These are phyloP conservation scores for Pammene fasciana DNA, from an alignment of 2,888 invertebrate species.

Conservation along the genomic window DNA sequence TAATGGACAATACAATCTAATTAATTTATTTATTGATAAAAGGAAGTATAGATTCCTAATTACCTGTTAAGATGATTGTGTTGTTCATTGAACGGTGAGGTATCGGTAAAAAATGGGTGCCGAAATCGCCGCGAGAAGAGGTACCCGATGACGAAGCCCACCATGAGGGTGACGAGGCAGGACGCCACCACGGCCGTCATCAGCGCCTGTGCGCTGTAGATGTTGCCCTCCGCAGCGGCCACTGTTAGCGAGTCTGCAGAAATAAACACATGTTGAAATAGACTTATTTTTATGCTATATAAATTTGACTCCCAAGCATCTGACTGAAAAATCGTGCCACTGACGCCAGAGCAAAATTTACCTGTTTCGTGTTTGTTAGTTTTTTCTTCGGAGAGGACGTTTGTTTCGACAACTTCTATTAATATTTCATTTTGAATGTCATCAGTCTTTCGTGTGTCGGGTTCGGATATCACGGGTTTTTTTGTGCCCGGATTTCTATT, in stretches of 20 bases:
- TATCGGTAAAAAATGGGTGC: constrained; percentile 88
- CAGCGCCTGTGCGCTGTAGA: constrained; percentile 91
- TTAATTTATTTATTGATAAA: background rate
- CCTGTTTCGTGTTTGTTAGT: constrained; percentile 79
- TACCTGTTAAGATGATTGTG: constrained; percentile 90
- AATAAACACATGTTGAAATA: too few relatives aligned
- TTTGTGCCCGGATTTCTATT: constrained; percentile 77
- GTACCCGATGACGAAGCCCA: constrained; percentile 93
- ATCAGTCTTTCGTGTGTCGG: constrained; percentile 80
- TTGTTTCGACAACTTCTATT: constrained; percentile 86
- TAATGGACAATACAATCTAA: background rate
- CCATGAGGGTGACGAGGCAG: constrained; percentile 90
- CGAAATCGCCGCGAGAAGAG: constrained; percentile 90
- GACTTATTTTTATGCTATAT: constrained; percentile 41
- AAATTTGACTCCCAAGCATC: too few relatives aligned
- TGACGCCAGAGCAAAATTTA: constrained; percentile 46
- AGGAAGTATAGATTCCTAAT: background rate
- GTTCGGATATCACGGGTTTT: constrained; percentile 72
- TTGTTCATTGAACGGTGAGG: constrained; percentile 89
- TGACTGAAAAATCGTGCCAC: too few relatives aligned
- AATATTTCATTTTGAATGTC: constrained; percentile 86
- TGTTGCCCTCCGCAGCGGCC: constrained; percentile 85
- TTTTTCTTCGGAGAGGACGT: constrained; percentile 84
- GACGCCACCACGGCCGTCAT: constrained; percentile 91
- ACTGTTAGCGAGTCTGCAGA: constrained; percentile 73